phyloP scores from a whole-genome alignment of 2,797 vertebrate species.

The Enteromius anoplus region DNA sequence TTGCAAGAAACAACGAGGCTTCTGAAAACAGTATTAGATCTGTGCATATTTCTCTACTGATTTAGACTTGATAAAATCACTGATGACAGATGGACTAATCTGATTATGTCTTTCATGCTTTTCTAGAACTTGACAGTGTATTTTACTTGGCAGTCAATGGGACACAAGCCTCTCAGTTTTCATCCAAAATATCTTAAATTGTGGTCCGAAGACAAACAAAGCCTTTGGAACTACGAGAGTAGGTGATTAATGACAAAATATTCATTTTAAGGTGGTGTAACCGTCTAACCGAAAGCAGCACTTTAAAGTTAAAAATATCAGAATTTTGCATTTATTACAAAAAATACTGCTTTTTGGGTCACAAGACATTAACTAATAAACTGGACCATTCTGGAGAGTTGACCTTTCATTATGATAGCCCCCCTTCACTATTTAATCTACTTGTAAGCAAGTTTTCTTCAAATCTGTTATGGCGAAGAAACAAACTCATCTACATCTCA shows the following conservation, averaged over 20 bases:
- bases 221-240: no score
- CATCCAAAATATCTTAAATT: no score
- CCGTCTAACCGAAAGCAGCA: not conserved
- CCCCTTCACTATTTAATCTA: not conserved
- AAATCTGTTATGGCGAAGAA: not conserved
- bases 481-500: not conserved
- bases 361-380: not conserved
- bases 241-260: no score
- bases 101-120: no score
- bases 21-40: not conserved
- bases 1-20: not conserved
- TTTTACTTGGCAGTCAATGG: no score
- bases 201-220: no score
- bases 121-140: no score
- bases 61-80: not conserved
- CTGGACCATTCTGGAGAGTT: not conserved
- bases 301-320: not conserved
- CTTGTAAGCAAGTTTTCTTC: not conserved
- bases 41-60: not conserved
- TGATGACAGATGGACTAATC: no score
- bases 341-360: not conserved
- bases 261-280: no score
- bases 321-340: not conserved
- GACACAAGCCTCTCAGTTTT: no score
- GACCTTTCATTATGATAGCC: not conserved